Evolutionary conservation across 2,888 invertebrate species (phyloP).

Genomic region (Andrena haemorrhoa): DNA sequence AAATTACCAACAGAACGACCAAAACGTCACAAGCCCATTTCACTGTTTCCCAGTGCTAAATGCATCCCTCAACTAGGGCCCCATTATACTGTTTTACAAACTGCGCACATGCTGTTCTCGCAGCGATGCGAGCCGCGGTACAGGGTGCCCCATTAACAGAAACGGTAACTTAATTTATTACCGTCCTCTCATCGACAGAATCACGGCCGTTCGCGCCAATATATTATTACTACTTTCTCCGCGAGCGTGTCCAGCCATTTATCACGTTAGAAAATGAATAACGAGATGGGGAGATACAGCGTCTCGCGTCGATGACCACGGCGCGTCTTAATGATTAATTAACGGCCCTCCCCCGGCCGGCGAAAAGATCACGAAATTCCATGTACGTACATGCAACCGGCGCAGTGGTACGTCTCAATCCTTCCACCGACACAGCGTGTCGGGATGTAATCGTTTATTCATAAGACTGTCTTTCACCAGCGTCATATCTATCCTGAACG

Average conservation of each 20-base stretch:
- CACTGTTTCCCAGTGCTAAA: neutral
- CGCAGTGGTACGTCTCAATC: slow-evolving; percentile 23
- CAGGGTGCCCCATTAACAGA: neutral
- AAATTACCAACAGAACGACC: too few species aligned
- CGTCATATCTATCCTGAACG: neutral
- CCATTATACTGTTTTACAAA: neutral
- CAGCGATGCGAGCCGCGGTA: neutral
- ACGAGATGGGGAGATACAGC: slow-evolving; percentile 9
- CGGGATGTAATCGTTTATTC: slow-evolving; percentile 20
- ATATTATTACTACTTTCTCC: slow-evolving; percentile 44
- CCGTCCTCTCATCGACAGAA: slow-evolving; percentile 26
- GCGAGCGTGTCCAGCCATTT: slow-evolving; percentile 24
- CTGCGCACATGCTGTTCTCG: neutral
- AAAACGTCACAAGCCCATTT: too few species aligned
- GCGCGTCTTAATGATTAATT: slow-evolving; percentile 34
- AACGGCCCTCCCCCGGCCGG: neutral
- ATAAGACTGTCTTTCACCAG: neutral
- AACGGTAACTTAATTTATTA: slow-evolving; percentile 31
- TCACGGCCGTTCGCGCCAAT: slow-evolving; percentile 18
- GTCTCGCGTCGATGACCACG: neutral
- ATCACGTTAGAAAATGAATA: slow-evolving; percentile 37
- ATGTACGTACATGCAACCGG: neutral
- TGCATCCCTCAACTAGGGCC: neutral
- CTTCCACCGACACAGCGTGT: neutral
- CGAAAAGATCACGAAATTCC: slow-evolving; percentile 9